phyloP scores from a whole-genome alignment of 30 jellyfish, hydroid and myxozoan genomes.

The Pelagia noctiluca region DNA sequence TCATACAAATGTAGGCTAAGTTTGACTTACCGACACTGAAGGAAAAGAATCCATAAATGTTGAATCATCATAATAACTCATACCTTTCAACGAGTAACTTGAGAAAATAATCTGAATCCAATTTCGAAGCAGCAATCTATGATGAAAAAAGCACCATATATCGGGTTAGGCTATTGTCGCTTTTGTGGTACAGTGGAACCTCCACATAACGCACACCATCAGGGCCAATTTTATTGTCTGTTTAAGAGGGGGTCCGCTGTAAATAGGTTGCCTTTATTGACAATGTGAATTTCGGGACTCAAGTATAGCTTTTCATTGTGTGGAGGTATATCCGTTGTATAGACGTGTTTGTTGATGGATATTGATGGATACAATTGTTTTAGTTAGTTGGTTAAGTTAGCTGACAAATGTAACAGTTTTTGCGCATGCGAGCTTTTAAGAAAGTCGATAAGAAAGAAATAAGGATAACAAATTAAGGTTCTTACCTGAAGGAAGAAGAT shows the following conservation, averaged over 20 bases:
- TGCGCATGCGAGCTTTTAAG: background rate
- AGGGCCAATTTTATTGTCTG: too few species aligned
- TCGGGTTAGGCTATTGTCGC: too few species aligned
- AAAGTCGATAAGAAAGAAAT: background rate
- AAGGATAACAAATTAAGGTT: background rate
- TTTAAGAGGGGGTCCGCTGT: too few species aligned
- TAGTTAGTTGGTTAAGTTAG: background rate
- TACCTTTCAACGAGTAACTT: constrained; percentile 72
- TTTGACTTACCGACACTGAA: background rate
- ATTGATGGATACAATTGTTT: too few species aligned
- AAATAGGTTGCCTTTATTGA: too few species aligned
- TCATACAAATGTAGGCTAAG: too few species aligned
- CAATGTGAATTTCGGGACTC: too few species aligned
- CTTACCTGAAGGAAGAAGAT: constrained; percentile 81
- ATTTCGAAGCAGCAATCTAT: constrained; percentile 64
- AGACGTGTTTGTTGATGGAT: too few species aligned
- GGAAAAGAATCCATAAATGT: background rate
- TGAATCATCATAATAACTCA: background rate
- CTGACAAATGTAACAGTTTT: background rate
- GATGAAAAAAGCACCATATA: background rate
- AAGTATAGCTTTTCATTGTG: too few species aligned
- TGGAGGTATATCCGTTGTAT: too few species aligned
- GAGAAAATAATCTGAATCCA: constrained; percentile 66
- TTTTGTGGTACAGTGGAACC: too few species aligned
- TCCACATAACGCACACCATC: too few species aligned